phyloP scores from a whole-genome alignment of 2,797 vertebrate genomes.

The Microctenopoma lineatum region DNA sequence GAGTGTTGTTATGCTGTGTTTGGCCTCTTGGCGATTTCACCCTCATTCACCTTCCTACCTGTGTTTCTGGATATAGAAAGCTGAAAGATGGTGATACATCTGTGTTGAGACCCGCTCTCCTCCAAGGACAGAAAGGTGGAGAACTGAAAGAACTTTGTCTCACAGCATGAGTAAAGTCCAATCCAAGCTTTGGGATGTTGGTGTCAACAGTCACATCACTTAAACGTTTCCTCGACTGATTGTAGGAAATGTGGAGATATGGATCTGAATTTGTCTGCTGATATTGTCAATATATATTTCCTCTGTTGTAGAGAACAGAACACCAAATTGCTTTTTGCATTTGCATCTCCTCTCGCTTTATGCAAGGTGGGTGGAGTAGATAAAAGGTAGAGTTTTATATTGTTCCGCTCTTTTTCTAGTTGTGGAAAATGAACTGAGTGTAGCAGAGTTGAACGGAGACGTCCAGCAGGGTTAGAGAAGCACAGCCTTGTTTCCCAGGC shows the following conservation, averaged over 20 bases:
- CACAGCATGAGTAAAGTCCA: constrained; percentile 5
- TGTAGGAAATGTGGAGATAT: background rate
- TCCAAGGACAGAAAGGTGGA: constrained; percentile 18
- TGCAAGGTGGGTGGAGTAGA: background rate
- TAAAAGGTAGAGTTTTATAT: constrained; percentile 42
- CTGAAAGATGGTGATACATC: constrained; percentile 44
- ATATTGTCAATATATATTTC: constrained; percentile 34
- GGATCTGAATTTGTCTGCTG: background rate
- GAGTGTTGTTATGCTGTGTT: constrained; percentile 54
- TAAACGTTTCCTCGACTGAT: constrained; percentile 13
- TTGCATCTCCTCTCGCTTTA: constrained; percentile 3
- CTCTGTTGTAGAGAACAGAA: background rate
- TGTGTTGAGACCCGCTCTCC: constrained; percentile 37
- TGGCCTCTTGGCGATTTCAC: constrained; percentile 57
- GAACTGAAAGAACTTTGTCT: constrained; percentile 41
- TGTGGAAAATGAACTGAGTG: constrained; percentile 38
- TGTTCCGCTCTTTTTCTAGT: constrained; percentile 18
- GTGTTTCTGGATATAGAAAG: constrained; percentile 63
- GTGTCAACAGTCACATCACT: constrained; percentile 30
- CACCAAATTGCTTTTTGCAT: constrained; percentile 21
- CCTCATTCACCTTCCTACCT: constrained; percentile 61
- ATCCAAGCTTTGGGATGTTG: constrained; percentile 14
- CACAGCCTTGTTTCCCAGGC: constrained; percentile 78
- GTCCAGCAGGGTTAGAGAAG: constrained; percentile 72
- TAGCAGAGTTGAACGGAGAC: constrained; percentile 38